Percentiles rank a stretch among this genome's conserved stretches.
Evolutionary conservation across 2,888 invertebrate genomes (phyloP).

Genomic region (Schizaphis graminum): DNA sequence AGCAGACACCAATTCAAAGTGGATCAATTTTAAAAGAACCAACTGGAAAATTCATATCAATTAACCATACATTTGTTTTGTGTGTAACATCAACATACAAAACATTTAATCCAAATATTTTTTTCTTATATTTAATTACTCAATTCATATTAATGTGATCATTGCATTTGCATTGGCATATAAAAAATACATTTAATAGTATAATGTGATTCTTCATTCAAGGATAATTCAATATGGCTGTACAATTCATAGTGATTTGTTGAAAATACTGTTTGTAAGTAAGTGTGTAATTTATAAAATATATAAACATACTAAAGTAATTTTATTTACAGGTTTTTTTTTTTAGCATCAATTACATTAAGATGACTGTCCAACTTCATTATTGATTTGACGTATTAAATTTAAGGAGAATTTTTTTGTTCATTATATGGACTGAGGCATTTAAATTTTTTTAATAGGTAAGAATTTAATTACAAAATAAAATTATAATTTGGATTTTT

Average conservation of each 20-base stretch:
- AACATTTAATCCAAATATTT: constrained; percentile 23
- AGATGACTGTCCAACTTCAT: not conserved
- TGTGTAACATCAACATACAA: constrained; percentile 26
- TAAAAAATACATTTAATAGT: constrained; percentile 18
- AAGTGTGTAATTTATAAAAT: not conserved
- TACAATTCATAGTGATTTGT: not conserved
- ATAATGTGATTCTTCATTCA: constrained; percentile 18
- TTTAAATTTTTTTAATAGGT: constrained; percentile 29
- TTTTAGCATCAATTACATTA: constrained; percentile 23
- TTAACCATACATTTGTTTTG: constrained; percentile 12
- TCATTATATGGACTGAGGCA: not conserved
- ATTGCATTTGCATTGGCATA: not conserved
- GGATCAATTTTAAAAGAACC: constrained; percentile 49
- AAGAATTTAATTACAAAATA: constrained; percentile 1
- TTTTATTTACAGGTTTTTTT: not conserved
- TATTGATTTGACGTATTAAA: not conserved
- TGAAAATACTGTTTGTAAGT: not conserved
- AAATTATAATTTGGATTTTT: not conserved
- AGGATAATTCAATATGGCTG: constrained; percentile 16
- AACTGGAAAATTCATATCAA: not conserved
- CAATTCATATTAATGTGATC: constrained; percentile 37
- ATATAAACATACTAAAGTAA: not conserved
- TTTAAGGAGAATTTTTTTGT: not conserved
- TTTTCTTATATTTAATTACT: constrained; percentile 41
- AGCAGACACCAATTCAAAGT: not conserved